Percentiles rank a stretch among this genome's conserved stretches.
phyloP scores from a whole-genome alignment of 2,113 vertebrate genomes.

The Mus musculus region GRCm39 chr3:130065501-130066000 shows the following conservation, averaged over 20 bases:
- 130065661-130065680: too few relatives aligned
- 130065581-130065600: too few relatives aligned
- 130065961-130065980: neutral
- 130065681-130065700: neutral
- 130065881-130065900: neutral
- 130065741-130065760: neutral
- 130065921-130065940: neutral
- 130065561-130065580: neutral
- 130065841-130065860: too few relatives aligned
- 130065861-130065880: neutral
- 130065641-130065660: neutral
- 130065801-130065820: neutral
- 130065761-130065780: neutral
- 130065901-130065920: neutral
- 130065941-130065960: neutral
- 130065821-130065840: neutral
- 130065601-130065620: neutral
- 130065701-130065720: neutral
- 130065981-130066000: neutral
- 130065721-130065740: too few relatives aligned
- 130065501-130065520: neutral
- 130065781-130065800: neutral
- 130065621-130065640: too few relatives aligned
- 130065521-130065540: neutral
- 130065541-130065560: neutral